These are phyloP conservation scores for Chromis chromis DNA, from an alignment of 2,797 vertebrate species.

Conservation along the genomic window DNA sequence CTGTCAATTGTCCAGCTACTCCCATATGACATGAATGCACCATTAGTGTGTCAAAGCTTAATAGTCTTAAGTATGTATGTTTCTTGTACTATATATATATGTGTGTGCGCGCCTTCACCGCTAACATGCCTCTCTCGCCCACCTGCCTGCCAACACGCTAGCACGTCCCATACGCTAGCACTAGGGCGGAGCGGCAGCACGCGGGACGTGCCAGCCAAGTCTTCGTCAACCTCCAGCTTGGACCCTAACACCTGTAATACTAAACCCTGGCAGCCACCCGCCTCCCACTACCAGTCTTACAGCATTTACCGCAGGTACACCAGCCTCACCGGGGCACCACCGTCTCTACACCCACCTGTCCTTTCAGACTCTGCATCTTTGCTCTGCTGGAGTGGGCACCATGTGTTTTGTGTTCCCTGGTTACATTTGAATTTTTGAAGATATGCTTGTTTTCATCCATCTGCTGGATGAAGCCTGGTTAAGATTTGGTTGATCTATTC, in stretches of 20 bases:
- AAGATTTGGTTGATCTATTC: neutral
- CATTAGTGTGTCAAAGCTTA: constrained; percentile 52
- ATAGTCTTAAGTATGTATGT: constrained; percentile 59
- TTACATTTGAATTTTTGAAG: constrained; percentile 1
- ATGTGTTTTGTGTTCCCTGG: constrained; percentile 16
- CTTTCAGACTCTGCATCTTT: constrained; percentile 44
- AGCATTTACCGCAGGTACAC: constrained; percentile 89
- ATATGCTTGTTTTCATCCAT: neutral
- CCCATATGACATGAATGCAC: constrained; percentile 53
- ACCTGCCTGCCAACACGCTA: constrained; percentile 77
- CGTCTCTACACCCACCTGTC: constrained; percentile 53
- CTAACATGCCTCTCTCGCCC: constrained; percentile 84
- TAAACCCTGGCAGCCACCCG: constrained; percentile 87
- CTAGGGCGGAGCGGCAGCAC: constrained; percentile 89
- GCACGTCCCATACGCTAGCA: constrained; percentile 89
- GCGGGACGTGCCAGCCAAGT: constrained; percentile 89
- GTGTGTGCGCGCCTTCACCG: constrained; percentile 69
- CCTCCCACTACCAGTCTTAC: constrained; percentile 88
- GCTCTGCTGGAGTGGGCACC: constrained; percentile 25
- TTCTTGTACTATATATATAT: constrained; percentile 60
- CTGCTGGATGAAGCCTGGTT: neutral
- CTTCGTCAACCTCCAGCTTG: constrained; percentile 89
- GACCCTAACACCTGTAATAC: constrained; percentile 88
- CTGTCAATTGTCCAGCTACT: neutral
- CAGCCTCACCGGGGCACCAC: constrained; percentile 49